A percentile compares a stretch with the other conserved stretches of the same genome.
These are phyloP conservation scores for Enteromius fasciolatus DNA, from an alignment of 2,797 vertebrate species.

Conservation along the genomic window DNA sequence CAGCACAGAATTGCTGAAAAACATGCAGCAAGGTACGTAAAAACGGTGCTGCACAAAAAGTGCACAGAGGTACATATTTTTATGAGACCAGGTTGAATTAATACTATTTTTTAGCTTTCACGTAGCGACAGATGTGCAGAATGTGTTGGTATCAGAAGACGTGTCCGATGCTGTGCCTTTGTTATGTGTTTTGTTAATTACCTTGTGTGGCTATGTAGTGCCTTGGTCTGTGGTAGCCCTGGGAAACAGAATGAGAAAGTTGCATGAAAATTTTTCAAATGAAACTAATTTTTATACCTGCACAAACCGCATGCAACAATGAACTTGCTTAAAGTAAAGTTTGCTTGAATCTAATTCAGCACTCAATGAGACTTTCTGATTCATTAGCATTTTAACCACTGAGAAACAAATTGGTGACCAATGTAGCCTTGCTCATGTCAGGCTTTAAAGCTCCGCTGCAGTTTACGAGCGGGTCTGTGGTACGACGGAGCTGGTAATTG, in stretches of 20 bases:
- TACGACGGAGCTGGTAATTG: constrained; percentile 46
- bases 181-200: constrained; percentile 69
- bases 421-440: constrained; percentile 29
- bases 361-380: constrained; percentile 26
- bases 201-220: constrained; percentile 99
- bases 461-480: constrained; percentile 36
- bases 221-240: constrained; percentile 95
- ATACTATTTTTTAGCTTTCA: background rate
- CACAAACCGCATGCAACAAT: constrained; percentile 20
- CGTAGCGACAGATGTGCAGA: background rate
- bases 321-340: constrained; percentile 10
- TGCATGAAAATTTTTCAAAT: constrained; percentile 29
- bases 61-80: no score
- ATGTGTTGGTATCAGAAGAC: background rate
- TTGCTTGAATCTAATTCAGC: constrained; percentile 24
- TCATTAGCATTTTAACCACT: constrained; percentile 56
- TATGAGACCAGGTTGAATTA: background rate
- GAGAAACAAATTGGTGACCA: constrained; percentile 51
- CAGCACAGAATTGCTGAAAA: no score
- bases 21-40: no score
- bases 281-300: constrained; percentile 18
- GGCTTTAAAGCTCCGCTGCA: constrained; percentile 1
- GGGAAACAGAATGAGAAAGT: constrained; percentile 56
- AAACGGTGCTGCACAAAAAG: no score
- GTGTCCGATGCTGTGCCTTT: background rate